Evolutionary conservation across 2,888 invertebrate genomes (phyloP), one percentile per base, ranked within the genome.

Genomic region (Cancer borealis): DNA sequence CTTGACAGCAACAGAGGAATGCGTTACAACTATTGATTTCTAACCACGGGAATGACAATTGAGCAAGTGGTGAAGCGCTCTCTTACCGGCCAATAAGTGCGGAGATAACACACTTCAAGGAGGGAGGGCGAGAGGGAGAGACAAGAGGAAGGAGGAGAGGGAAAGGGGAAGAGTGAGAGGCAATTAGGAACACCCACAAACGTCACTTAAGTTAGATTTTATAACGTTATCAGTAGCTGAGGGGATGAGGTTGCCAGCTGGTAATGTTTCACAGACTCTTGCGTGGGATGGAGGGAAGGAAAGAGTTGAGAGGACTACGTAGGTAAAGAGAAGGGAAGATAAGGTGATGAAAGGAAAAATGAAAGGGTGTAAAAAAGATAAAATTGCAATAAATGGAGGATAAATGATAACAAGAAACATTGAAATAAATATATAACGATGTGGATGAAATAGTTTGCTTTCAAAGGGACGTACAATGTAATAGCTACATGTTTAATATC

Each of bases 181-280:
- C 73, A 73, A 73, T 73, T 73, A 73, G 73, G n/a, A 73, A 73
- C 73, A n/a, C n/a, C 73, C 73, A 73, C 73, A 73, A 73, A 73
- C 73, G 73, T 73, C 73, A 73, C 73, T 73, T 73, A 73, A 73
- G 73, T n/a, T 73, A 26, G 73, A 73, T 73, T 73, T 73, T 73
- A 73, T 8, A 73, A n/a, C 73, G n/a, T 73, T 73, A 73, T 73
- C 73, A 73, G 73, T 26, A n/a, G 73, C 73, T 21, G 54, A 54
- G 17, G 54, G 54, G 54, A 54, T 12, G 54, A 54, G 54, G 3
- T 12, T 17, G 54, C 54, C 54, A 54, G 54, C 54, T 54, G 54
- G 54, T 54, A 14, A 17, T 54, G 54, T 54, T 54, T 54, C 54
- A 17, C 54, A 17, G 54, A 54, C 54, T 54, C 54, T 54, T 54